These are phyloP conservation scores for Eupithecia inturbata DNA, from an alignment of 2,888 invertebrate species.

Conservation along the genomic window DNA sequence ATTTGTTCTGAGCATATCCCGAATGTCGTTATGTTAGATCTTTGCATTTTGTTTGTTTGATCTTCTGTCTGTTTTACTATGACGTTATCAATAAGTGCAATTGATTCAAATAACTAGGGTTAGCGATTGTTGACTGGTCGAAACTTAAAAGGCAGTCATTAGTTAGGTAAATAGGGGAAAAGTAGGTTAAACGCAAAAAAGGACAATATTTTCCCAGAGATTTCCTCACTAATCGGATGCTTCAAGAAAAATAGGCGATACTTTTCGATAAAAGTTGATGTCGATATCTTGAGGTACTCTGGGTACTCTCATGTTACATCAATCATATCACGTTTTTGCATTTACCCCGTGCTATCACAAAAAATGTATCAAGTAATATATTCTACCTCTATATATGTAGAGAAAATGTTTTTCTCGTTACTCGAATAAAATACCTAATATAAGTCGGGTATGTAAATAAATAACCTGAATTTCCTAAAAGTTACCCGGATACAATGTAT, in stretches of 20 bases:
- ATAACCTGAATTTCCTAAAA: constrained; percentile 49
- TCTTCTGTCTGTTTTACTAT: not conserved
- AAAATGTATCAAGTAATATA: constrained; percentile 42
- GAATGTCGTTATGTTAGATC: not conserved
- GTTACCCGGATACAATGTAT: constrained; percentile 44
- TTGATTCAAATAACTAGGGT: not conserved
- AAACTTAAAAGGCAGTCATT: not conserved
- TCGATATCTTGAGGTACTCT: constrained; percentile 19
- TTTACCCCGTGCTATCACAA: constrained; percentile 34
- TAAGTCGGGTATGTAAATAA: constrained; percentile 48
- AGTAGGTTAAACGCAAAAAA: not conserved
- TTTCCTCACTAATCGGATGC: not conserved
- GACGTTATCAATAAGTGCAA: not conserved
- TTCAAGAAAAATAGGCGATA: not conserved
- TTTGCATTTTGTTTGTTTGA: not conserved
- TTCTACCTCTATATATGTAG: constrained; percentile 30
- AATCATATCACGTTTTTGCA: constrained; percentile 39
- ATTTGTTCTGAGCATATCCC: not conserved
- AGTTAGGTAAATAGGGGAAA: not conserved
- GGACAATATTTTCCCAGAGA: not conserved
- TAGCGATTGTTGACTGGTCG: not conserved
- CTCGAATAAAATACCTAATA: constrained; percentile 46
- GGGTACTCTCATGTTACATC: constrained; percentile 24
- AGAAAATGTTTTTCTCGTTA: constrained; percentile 37
- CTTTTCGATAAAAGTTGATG: constrained; percentile 22